phyloP scores from a whole-genome alignment of 2,888 invertebrate genomes.

The Dyspetes luteomarginatus region DNA sequence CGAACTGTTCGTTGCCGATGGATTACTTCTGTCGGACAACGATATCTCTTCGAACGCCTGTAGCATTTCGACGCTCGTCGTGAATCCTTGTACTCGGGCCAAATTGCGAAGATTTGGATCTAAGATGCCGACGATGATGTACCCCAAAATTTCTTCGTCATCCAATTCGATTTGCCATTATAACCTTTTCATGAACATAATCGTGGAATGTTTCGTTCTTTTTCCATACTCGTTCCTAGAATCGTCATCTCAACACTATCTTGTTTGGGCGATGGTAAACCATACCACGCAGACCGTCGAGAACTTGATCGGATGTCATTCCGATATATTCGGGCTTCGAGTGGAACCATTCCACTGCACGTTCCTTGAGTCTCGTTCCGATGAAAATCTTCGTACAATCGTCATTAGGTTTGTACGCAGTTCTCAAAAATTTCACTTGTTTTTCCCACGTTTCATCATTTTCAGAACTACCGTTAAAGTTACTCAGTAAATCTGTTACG shows the following conservation, averaged over 20 bases:
- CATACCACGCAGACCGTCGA: conserved; percentile 12
- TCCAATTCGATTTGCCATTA: conserved; percentile 13
- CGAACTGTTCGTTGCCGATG: neutral
- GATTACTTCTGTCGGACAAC: neutral
- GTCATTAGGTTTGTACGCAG: conserved; percentile 47
- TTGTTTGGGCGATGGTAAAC: neutral
- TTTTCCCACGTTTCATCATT: conserved; percentile 44
- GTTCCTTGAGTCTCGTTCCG: conserved; percentile 40
- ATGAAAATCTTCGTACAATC: conserved; percentile 30
- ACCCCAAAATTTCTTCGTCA: conserved; percentile 6
- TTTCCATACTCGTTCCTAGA: conserved; percentile 2
- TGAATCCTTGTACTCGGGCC: conserved; percentile 1
- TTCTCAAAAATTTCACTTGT: conserved; percentile 40
- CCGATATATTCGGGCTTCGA: conserved; percentile 47
- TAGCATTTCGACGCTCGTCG: neutral
- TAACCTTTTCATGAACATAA: conserved; percentile 29
- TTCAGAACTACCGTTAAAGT: conserved; percentile 36
- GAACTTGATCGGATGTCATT: conserved; percentile 30
- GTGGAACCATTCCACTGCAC: conserved; percentile 53
- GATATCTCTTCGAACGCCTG: conserved; percentile 2
- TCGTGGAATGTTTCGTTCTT: conserved; percentile 28
- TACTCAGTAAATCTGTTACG: conserved; percentile 26
- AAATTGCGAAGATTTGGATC: conserved; percentile 32
- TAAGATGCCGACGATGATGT: conserved; percentile 45
- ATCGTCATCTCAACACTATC: neutral